Evolutionary conservation across 2,888 invertebrate species (phyloP), one percentile per base, ranked within the genome.

Genomic region (Cataglyphis rosenhaueri): DNA sequence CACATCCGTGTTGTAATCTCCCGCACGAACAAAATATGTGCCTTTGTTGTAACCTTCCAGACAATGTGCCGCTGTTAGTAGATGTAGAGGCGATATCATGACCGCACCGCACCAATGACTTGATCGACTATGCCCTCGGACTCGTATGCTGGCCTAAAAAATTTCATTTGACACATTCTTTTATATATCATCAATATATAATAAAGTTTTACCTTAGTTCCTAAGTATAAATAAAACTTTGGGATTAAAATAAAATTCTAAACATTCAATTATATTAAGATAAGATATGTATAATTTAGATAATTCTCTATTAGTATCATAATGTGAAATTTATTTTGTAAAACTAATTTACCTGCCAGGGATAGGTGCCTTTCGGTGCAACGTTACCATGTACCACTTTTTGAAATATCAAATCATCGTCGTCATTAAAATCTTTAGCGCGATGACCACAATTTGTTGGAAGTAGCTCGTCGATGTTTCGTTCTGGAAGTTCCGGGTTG

Each of bases 61-160:
- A 88, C 97, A 97, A 92, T 97, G 97, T 0, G 97, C 97, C 0
- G 97, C 97, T 0, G 97, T 97, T 1, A 97, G 94, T 6, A 97
- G 95, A 93, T 96, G 96, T 68, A 95, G 95, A 65, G 96, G 95
- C 0, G 96, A 96, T 70, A 97, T 95, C 12, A 97, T 95, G 0
- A 97, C 96, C 0, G 97, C 97, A 0, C 97, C 97, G 91, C 97
- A 97, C 96, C 97, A 97, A 93, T 97, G 97, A 59, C 95, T 95
- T 0, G 96, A 95, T 89, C 95, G 95, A 44, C 95, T 95, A 68
- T 95, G 95, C 5, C 96, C 96, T 44, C 96, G 95, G 0, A 96
- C 95, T 84, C 96, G 95, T 78, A 97, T 95, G 75, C 97, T 97
- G 3, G 96, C 96, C 95, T 96, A 44, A 35, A 35, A 35, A 61